A percentile compares a stretch with the other conserved stretches of the same genome.
These are phyloP conservation scores for Microtus pennsylvanicus DNA, from an alignment of 2,113 vertebrate genomes.

Conservation along the genomic window DNA sequence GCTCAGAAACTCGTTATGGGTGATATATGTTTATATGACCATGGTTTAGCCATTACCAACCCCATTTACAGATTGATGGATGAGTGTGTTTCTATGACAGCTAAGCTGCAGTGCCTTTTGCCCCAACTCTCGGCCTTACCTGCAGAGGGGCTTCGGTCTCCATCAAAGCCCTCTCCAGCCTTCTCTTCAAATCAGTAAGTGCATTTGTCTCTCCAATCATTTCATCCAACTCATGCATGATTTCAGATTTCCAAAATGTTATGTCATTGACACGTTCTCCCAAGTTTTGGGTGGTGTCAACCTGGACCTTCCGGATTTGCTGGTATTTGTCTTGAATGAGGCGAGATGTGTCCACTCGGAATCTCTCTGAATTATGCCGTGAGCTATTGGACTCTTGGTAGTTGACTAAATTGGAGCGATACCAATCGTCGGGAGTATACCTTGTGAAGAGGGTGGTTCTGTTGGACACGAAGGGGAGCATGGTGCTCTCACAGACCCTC, in stretches of 20 bases:
- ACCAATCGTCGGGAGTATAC: constrained; percentile 94
- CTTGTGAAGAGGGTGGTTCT: constrained; percentile 88
- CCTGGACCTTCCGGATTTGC: constrained; percentile 90
- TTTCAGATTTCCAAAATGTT: constrained; percentile 95
- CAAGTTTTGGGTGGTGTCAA: constrained; percentile 90
- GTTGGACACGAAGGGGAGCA: constrained; percentile 91
- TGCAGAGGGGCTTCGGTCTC: constrained; percentile 94
- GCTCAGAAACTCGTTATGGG: not conserved
- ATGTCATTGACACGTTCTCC: constrained; percentile 93
- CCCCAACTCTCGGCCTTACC: constrained; percentile 82
- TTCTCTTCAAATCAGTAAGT: constrained; percentile 90
- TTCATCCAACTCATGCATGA: constrained; percentile 92
- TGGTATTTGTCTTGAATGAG: constrained; percentile 94
- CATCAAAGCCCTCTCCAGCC: constrained; percentile 92
- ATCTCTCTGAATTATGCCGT: constrained; percentile 91
- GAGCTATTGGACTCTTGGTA: constrained; percentile 91
- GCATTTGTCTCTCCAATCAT: constrained; percentile 94
- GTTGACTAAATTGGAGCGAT: constrained; percentile 92
- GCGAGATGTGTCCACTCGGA: constrained; percentile 90
- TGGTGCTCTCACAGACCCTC: constrained; percentile 87
- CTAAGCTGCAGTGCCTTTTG: not conserved
- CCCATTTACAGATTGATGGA: constrained; percentile 34
- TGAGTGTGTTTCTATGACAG: not conserved
- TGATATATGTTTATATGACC: constrained; percentile 24
- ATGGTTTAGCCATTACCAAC: constrained; percentile 53